phyloP scores from a whole-genome alignment of 2,797 vertebrate genomes.

The Clangula hyemalis region DNA sequence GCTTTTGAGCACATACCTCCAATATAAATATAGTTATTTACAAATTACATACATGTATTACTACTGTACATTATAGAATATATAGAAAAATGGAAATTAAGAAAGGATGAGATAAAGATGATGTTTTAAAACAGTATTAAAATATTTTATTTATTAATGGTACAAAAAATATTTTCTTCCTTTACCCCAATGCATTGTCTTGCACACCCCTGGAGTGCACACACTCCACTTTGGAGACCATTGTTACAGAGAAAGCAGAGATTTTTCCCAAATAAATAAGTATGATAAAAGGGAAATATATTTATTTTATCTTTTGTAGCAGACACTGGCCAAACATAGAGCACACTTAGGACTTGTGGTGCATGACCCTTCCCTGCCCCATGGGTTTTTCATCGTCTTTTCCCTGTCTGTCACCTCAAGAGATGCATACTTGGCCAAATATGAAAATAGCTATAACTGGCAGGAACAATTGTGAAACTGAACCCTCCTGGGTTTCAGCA shows the following conservation, averaged over 20 bases:
- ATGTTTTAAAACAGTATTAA: background rate
- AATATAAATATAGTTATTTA: background rate
- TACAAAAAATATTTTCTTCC: background rate
- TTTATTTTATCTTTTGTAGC: background rate
- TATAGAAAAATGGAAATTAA: background rate
- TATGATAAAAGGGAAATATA: background rate
- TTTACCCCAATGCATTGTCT: background rate
- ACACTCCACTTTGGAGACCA: background rate
- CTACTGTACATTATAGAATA: background rate
- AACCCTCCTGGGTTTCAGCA: background rate
- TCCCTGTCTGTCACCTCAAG: background rate
- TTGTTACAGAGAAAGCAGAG: background rate
- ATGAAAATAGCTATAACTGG: background rate
- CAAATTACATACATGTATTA: background rate
- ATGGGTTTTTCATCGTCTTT: background rate
- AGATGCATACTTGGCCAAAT: background rate
- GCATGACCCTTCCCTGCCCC: background rate
- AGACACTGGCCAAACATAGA: background rate
- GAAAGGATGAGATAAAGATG: background rate
- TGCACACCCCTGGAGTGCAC: accelerated
- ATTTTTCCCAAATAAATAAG: background rate
- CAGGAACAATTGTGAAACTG: background rate
- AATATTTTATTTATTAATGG: background rate
- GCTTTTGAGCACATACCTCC: too few species aligned
- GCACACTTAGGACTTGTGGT: accelerated